Evolutionary conservation across 2,888 invertebrate genomes (phyloP), one percentile per base, ranked within the genome.

Genomic region (Ceraclea dissimilis): DNA sequence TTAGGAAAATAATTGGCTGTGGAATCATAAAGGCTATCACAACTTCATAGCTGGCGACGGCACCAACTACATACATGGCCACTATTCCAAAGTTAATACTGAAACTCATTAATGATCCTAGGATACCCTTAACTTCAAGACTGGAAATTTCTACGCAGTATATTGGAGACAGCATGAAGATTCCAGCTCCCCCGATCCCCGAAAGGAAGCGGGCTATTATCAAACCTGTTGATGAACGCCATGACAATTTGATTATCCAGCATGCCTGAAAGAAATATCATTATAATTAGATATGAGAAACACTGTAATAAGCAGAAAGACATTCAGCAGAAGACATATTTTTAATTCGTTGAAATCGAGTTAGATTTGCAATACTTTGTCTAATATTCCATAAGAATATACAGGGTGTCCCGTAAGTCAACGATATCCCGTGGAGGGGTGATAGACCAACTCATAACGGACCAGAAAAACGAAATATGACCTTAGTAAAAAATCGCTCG

Each of bases 61-160:
- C 80, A 21, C 79, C 85, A 61, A 76, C 67, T 1, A 77, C 58
- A 64, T 75, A 80, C 4, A 73, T 67, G 60, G 78, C 71, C 0
- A 80, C 66, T 46, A 78, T 77, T 1, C 81, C 81, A 0, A 71
- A 64, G 4, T 81, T 81, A 34, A 76, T 67, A 54, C 66, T 68
- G 16, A 79, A 64, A 64, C 77, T 79, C 60, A 82, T 78, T 64
- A 80, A 71, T 1, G 82, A 76, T 1, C 84, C 82, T 2, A 85
- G 67, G 5, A 76, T 67, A 0, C 85, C 85, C 62, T 84, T 69
- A 0, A 72, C 67, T 10, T 62, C 64, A 49, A 78, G 74, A 10
- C 81, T 76, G 8, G 82, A 77, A 11, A 81, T 79, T 65, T 86
- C 86, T 1, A 73, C 69, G 2, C 76, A 67, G 65, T 73, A 79